Evolutionary conservation across 2,888 invertebrate species (phyloP), one percentile per base, ranked within the genome.

Genomic region (Tetheella fluctuosa): DNA sequence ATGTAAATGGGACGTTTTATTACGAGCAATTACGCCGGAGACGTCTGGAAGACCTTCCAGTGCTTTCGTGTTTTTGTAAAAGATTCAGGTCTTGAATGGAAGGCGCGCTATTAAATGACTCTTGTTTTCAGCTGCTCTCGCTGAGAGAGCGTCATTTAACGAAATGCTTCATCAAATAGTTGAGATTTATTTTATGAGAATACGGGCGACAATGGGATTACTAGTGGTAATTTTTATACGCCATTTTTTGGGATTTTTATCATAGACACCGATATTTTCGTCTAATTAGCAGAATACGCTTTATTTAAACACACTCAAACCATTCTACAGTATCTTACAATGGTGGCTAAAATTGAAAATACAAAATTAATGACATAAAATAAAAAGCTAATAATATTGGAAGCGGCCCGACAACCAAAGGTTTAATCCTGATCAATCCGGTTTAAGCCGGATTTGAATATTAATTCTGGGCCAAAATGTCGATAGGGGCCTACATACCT

Each of bases 341-440:
- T n/a, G n/a, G n/a, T n/a, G n/a, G n/a, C n/a, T n/a, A n/a, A n/a
- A n/a, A n/a, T n/a, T n/a, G n/a, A n/a, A n/a, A n/a, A 13, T 6
- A 13, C n/a, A 4, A 4, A 25, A 25, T 25, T 6, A 6, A 4
- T 25, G 25, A 25, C 25, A 25, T 6, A 4, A 25, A 25, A 8
- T 48, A 20, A 48, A 48, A 48, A n/a, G 10, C 28, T 28, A 15
- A 20, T 55, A 23, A 28, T 42, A 42, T 54, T 23, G 13, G 34
- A 13, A 52, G 12, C 13, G 23, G 52, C 13, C 55, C 52, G 34
- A 30, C 13, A 59, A 39, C 39, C 61, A 59, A 57, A 53, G 37
- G 28, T 37, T 28, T 63, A 59, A 63, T 63, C 58, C 59, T 54
- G 62, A 63, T 63, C 57, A 58, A 63, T 59, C 55, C 62, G 20